Base-by-base conservation (phyloP, 2,888 invertebrate species). In the Ypsolopha scabrella region DNA sequence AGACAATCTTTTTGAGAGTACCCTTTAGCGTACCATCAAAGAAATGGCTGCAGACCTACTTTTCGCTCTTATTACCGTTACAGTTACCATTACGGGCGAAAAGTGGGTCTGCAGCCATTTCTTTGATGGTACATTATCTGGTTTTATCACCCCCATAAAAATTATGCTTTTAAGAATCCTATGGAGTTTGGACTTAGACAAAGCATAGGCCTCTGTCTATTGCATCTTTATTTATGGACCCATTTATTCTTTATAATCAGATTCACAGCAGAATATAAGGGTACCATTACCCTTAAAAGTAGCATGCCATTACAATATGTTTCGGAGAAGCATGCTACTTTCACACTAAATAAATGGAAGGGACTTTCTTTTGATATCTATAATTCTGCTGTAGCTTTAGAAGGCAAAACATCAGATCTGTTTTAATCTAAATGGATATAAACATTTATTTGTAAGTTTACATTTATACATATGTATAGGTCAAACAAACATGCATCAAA, bases 271-370 rank as follows among this genome's bases (percentile, higher is more conserved):
- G 71, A 73, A 72, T 69, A 62, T 55, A 55, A 61, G 74, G 67
- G 65, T 73, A 72, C 72, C 61, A 59, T 24, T 24, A 24, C 24
- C 24, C 24, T 24, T 80, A 70, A 70, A 72, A 70, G 78, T 74
- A 71, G 78, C 70, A 67, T 66, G 80, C 77, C 75, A 75, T 47
- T 82, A 80, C 75, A 79, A 86, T 86, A 86, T 86, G 86, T 86
- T 86, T 73, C 72, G 80, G 86, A 79, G 85, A 79, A 68, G 82
- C 76, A 63, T 71, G 68, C 70, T 75, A 78, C 72, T 75, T 75
- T 76, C 72, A 57, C 64, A 74, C 70, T 63, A 67, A 70, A 68
- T 79, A 77, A 77, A 78, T 75, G 65, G 68, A 75, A n/a, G 77
- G 78, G 77, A 10, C 35, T 9, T 50, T 13, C 6, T 39, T 39